Percentiles rank a stretch among this genome's conserved stretches.
Conservation (phyloP, 2,797 vertebrate genomes). For the Spea hammondii region DNA sequence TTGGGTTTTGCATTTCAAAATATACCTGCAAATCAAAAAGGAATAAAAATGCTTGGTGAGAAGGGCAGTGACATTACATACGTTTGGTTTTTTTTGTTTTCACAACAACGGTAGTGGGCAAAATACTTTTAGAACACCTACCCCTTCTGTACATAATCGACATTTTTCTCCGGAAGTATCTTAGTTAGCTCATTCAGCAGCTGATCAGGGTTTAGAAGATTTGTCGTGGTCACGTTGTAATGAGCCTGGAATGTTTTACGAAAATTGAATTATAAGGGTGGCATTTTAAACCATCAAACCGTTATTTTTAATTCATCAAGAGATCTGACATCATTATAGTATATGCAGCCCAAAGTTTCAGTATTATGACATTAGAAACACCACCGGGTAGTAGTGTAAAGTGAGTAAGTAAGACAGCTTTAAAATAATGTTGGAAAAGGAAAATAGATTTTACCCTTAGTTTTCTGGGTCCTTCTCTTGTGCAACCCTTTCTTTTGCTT, state of each 20-base stretch:
- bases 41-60: not conserved
- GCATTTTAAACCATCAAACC: no score
- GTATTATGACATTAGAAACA: no score
- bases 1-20: slow-evolving; percentile 83
- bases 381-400: no score
- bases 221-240: slow-evolving; percentile 90
- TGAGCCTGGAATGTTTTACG: slow-evolving; percentile 72
- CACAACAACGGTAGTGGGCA: no score
- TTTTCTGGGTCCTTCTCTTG: slow-evolving; percentile 76
- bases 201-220: slow-evolving; percentile 82
- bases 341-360: no score
- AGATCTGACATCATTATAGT: no score
- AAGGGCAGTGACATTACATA: not conserved
- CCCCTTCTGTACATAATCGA: slow-evolving; percentile 90
- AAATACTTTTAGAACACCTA: slow-evolving; percentile 61
- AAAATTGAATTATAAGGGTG: not conserved
- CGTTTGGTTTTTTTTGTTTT: no score
- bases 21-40: slow-evolving; percentile 72
- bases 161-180: slow-evolving; percentile 79
- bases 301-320: no score
- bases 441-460: slow-evolving; percentile 73
- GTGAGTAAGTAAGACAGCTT: no score
- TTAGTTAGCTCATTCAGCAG: slow-evolving; percentile 83
- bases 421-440: no score
- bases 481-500: slow-evolving; percentile 75